Conservation (phyloP, 2,113 vertebrate species). For the Martes martes region DNA sequence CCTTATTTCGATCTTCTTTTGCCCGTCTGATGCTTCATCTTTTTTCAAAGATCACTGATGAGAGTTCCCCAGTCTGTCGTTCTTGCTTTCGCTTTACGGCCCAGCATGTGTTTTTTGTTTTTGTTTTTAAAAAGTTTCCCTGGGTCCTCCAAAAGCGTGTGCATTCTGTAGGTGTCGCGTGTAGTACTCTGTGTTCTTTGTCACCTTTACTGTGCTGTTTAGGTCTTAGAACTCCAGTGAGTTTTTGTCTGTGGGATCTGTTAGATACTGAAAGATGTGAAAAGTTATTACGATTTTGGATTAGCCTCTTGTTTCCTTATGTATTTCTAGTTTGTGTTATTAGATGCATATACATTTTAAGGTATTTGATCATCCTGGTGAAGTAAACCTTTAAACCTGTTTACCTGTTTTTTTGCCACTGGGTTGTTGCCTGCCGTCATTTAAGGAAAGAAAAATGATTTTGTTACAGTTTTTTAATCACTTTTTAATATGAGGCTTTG, state of each 20-base stretch:
- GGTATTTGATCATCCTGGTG: background rate
- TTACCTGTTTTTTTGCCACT: background rate
- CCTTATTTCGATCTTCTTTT: slow-evolving; percentile 1
- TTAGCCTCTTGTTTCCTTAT: background rate
- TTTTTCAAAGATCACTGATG: background rate
- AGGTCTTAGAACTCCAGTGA: background rate
- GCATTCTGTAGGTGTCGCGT: background rate
- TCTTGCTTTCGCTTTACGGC: background rate
- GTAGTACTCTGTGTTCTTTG: background rate
- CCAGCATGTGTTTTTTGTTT: background rate
- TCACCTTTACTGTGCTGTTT: background rate
- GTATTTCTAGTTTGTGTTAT: background rate
- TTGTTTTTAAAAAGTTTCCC: background rate
- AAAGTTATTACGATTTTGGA: background rate
- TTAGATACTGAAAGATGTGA: background rate
- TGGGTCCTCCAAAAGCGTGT: background rate
- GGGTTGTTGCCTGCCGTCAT: background rate
- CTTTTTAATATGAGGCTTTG: background rate
- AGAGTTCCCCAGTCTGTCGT: background rate
- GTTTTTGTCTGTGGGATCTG: background rate
- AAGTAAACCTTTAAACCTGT: background rate
- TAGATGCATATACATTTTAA: background rate
- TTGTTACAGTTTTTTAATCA: background rate
- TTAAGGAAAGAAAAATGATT: slow-evolving; percentile 9
- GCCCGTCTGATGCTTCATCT: background rate